Percentiles rank a stretch among this genome's conserved stretches.
These are phyloP conservation scores for Artemisiospiza belli DNA, from an alignment of 2,113 vertebrate genomes.

Conservation along the genomic window DNA sequence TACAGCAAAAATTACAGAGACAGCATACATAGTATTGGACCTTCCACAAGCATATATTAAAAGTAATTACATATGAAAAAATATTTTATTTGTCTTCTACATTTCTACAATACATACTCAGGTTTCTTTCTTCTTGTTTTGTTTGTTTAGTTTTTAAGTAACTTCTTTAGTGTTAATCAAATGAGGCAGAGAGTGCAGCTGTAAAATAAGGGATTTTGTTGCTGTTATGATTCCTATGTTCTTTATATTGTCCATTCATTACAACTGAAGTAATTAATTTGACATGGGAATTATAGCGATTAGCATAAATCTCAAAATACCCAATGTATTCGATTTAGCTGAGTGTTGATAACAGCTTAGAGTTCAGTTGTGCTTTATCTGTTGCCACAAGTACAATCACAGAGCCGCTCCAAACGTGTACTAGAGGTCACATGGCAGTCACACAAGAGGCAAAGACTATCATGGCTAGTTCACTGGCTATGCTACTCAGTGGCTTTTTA, in stretches of 20 bases:
- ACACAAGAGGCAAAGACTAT: conserved; percentile 32
- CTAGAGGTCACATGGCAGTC: conserved; percentile 42
- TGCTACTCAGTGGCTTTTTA: conserved; percentile 67
- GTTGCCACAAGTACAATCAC: conserved; percentile 59
- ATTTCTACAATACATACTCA: conserved; percentile 84
- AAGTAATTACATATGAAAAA: conserved; percentile 86
- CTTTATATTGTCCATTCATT: neutral
- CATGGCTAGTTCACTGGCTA: conserved; percentile 26
- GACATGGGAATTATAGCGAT: neutral
- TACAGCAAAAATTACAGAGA: conserved; percentile 91
- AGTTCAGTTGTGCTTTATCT: conserved; percentile 74
- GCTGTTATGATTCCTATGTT: conserved; percentile 39
- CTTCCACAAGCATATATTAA: conserved; percentile 85
- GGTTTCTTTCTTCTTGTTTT: conserved; percentile 68
- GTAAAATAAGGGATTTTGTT: conserved; percentile 62
- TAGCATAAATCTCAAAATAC: conserved; percentile 11
- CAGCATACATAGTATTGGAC: conserved; percentile 84
- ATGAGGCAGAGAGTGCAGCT: conserved; percentile 71
- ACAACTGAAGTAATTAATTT: neutral
- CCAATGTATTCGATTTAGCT: neutral
- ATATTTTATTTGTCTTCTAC: conserved; percentile 84
- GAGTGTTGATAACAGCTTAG: conserved; percentile 7
- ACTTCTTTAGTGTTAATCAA: conserved; percentile 59
- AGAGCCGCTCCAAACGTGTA: conserved; percentile 24
- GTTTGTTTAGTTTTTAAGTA: conserved; percentile 57